A percentile compares a stretch with the other conserved stretches of the same genome.
Conservation (phyloP, 1,140 invertebrate species). For the Hyposmocoma kahamanoa region DNA sequence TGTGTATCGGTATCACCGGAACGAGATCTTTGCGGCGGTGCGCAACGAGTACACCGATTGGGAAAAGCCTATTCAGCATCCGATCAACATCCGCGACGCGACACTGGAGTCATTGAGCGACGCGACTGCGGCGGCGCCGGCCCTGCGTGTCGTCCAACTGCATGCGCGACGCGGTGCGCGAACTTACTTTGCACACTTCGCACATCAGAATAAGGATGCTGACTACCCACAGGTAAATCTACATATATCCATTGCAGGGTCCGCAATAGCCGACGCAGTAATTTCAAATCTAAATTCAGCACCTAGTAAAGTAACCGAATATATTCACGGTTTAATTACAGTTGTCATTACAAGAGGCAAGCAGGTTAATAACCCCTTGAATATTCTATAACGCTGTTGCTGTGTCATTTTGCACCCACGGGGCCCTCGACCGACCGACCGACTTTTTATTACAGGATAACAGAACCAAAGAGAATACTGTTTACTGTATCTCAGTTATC, state of each 20-base stretch:
- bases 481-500: no score
- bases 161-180: constrained; percentile 80
- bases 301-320: no score
- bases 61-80: constrained; percentile 89
- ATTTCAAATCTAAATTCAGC: no score
- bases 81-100: constrained; percentile 86
- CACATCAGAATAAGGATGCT: constrained; percentile 84
- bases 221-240: constrained; percentile 80
- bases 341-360: neutral
- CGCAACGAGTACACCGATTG: constrained; percentile 95
- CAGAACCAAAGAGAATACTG: no score
- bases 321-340: no score
- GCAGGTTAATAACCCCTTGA: neutral
- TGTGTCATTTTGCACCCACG: no score
- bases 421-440: no score
- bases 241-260: no score
- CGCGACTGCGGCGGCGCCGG: constrained; percentile 83
- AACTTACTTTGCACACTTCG: constrained; percentile 88
- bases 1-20: constrained; percentile 89
- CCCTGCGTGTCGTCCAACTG: constrained; percentile 80
- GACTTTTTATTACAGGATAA: no score
- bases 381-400: no score
- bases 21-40: constrained; percentile 93
- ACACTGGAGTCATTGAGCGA: constrained; percentile 92
- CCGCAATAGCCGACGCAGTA: no score